A percentile compares a stretch with the other conserved stretches of the same genome.
These are phyloP conservation scores for Phylloscopus trochiloides DNA, from an alignment of 2,113 vertebrate species.

Conservation along the genomic window DNA sequence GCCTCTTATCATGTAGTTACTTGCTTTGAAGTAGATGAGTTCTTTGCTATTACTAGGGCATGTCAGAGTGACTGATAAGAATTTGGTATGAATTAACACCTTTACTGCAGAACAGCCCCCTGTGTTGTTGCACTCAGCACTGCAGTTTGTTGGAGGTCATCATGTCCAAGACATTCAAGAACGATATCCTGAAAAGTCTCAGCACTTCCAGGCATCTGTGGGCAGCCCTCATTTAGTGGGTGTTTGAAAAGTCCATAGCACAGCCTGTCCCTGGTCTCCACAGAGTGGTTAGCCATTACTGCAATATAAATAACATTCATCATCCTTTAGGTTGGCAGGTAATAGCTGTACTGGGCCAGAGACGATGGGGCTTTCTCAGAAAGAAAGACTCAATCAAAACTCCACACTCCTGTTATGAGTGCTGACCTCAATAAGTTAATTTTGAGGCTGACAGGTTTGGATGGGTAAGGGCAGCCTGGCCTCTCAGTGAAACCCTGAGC, in stretches of 20 bases:
- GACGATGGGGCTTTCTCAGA: neutral
- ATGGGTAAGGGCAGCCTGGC: neutral
- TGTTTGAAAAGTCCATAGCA: conserved; percentile 20
- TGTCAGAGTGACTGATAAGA: neutral
- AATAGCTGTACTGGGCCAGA: neutral
- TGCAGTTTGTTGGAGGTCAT: conserved; percentile 1
- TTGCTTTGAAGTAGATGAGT: neutral
- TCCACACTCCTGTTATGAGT: neutral
- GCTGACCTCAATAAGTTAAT: conserved; percentile 21
- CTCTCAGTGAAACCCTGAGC: neutral
- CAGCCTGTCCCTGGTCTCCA: conserved; percentile 35
- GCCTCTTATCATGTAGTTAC: neutral
- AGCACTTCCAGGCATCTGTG: neutral
- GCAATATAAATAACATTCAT: conserved; percentile 52
- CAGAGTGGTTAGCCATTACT: conserved; percentile 40
- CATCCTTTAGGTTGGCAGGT: conserved; percentile 57
- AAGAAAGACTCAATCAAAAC: conserved; percentile 14
- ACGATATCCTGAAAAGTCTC: conserved; percentile 9
- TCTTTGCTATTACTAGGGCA: neutral
- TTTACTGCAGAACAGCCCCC: neutral
- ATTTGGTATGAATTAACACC: neutral
- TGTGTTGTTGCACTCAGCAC: neutral
- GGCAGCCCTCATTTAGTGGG: neutral
- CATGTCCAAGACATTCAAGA: neutral
- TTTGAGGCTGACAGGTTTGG: neutral